Evolutionary conservation across 2,888 invertebrate species (phyloP), one percentile per base, ranked within the genome.

Genomic region (Andrena bucephala): DNA sequence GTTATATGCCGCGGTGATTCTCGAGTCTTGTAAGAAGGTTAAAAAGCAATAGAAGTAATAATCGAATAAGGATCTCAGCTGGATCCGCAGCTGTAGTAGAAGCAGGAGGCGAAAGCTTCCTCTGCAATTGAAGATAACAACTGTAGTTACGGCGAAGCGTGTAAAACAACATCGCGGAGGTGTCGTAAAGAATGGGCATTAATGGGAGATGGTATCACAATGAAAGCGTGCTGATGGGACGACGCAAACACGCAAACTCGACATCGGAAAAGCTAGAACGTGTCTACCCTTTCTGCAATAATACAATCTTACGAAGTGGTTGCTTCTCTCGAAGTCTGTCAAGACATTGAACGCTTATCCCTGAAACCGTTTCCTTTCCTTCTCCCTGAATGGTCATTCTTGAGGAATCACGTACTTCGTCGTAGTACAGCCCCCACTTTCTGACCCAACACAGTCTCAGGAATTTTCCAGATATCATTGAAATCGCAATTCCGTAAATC

Each of bases 151-250:
- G 54, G 2, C 20, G 54, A 7, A 20, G 42, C 20, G 54, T 52
- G 24, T 54, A 54, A 54, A 54, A 54, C 20, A 54, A 10, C 7
- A 54, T 54, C 24, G 54, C 20, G 24, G 54, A 54, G 54, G 54
- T 24, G 54, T 54, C 8, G 20, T n/a, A 54, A 54, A 54, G 24
- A 24, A 54, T 20, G 7, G 54, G 54, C 54, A 54, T 54, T 54
- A 54, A 54, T 54, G 54, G 54, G 54, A 54, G 54, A 54, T 8
- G 24, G 54, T 54, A 24, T n/a, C 54, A 8, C 54, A 54, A 54
- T 54, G 24, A 54, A 54, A 24, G 54, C n/a, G 52, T 8, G 54
- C 20, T 2, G 24, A 54, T 54, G 20, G 16, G 42, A 42, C 42
- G 16, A 42, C 54, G 24, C 54, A 10, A 24, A 24, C 54, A 54